Evolutionary conservation across 2,888 invertebrate genomes (phyloP).

Genomic region (Eumerus sabulonum): DNA sequence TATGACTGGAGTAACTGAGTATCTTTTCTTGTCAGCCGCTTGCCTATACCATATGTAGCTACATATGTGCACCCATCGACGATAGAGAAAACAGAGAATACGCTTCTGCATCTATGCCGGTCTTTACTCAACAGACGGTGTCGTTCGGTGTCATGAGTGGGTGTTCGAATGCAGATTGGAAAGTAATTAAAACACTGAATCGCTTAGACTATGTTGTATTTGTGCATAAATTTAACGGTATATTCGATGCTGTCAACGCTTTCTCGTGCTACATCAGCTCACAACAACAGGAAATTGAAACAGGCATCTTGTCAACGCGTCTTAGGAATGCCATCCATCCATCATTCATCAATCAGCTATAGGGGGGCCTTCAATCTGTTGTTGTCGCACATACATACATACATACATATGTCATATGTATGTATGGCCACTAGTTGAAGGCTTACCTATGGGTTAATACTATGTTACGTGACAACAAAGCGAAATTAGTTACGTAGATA

Average conservation of each 20-base stretch:
- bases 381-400: slow-evolving; percentile 29
- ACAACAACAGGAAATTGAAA: slow-evolving; percentile 48
- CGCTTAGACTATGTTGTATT: slow-evolving; percentile 19
- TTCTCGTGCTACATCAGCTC: slow-evolving; percentile 4
- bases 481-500: slow-evolving; percentile 48
- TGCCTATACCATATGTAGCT: slow-evolving; percentile 30
- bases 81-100: background rate
- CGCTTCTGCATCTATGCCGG: slow-evolving; percentile 18
- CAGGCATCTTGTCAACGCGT: slow-evolving; percentile 35
- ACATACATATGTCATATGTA: slow-evolving; percentile 36
- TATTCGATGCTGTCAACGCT: slow-evolving; percentile 23
- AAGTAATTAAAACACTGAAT: slow-evolving; percentile 53
- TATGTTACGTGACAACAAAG: slow-evolving; percentile 67
- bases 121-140: slow-evolving; percentile 28
- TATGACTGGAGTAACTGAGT: background rate
- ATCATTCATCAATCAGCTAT: slow-evolving; percentile 46
- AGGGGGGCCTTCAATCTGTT: slow-evolving; percentile 35
- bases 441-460: slow-evolving; percentile 37
- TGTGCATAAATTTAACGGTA: slow-evolving; percentile 41
- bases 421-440: too few relatives aligned
- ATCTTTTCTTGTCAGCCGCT: slow-evolving; percentile 1
- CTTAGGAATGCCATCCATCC: slow-evolving; percentile 40
- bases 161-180: slow-evolving; percentile 55
- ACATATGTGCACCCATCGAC: background rate
- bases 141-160: slow-evolving; percentile 36